Percentiles rank a stretch among this genome's conserved stretches.
These are phyloP conservation scores for Panthera tigris DNA, from an alignment of 2,113 vertebrate species.

Conservation along the genomic window DNA sequence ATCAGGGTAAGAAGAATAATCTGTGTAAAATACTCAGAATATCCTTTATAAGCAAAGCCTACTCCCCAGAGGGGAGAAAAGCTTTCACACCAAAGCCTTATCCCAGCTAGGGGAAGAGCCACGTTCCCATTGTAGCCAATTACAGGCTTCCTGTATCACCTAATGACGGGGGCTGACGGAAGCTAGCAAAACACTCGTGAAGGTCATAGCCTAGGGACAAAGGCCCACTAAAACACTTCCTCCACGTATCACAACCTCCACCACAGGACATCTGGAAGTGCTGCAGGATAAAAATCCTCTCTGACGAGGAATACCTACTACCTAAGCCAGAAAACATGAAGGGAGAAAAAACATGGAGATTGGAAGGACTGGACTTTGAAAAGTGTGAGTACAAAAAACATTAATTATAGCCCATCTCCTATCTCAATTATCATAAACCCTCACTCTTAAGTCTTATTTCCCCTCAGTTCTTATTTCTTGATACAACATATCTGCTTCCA, in stretches of 20 bases:
- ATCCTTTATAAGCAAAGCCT: neutral
- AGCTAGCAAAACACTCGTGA: neutral
- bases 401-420: neutral
- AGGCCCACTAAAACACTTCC: neutral
- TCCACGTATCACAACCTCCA: neutral
- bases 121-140: neutral
- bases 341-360: neutral
- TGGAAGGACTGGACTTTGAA: neutral
- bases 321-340: neutral
- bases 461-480: no score
- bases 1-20: neutral
- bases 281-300: neutral
- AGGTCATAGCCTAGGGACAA: neutral
- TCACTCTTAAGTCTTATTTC: neutral
- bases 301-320: neutral
- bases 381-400: neutral
- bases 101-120: neutral
- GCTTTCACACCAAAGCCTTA: neutral
- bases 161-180: accelerated
- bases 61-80: neutral
- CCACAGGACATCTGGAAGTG: neutral
- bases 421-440: neutral
- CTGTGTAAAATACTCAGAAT: neutral
- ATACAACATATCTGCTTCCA: neutral
- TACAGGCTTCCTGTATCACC: neutral